Evolutionary conservation across 2,888 invertebrate species (phyloP).

Genomic region (Myopa testacea): DNA sequence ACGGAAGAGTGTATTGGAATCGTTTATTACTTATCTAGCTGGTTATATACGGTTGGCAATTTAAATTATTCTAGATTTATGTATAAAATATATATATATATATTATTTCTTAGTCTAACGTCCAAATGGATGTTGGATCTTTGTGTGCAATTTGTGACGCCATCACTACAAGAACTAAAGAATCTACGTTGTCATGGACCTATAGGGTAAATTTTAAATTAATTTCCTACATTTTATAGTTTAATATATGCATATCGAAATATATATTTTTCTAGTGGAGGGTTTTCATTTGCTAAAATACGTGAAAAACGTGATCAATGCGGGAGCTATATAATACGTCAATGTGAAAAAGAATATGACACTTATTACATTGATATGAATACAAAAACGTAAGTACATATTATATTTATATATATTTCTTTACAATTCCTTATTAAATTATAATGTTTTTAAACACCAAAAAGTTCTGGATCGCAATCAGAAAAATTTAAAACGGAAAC

Average conservation of each 20-base stretch:
- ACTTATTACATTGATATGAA: conserved; percentile 86
- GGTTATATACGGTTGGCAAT: conserved; percentile 80
- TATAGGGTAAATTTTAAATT: conserved; percentile 76
- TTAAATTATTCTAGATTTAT: conserved; percentile 10
- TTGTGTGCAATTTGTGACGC: conserved; percentile 84
- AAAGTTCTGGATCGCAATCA: conserved; percentile 39
- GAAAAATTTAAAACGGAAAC: conserved; percentile 73
- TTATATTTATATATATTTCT: background rate
- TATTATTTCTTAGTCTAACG: conserved; percentile 71
- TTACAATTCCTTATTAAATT: conserved; percentile 14
- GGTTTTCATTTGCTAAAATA: conserved; percentile 86
- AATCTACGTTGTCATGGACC: conserved; percentile 89
- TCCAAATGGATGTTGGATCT: conserved; percentile 93
- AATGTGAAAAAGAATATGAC: conserved; percentile 84
- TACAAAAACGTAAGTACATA: conserved; percentile 73
- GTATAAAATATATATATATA: background rate
- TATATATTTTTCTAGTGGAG: conserved; percentile 73
- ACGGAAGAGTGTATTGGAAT: conserved; percentile 71
- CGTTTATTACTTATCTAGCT: conserved; percentile 84
- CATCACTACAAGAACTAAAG: conserved; percentile 79
- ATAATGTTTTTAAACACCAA: conserved; percentile 2
- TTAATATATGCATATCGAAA: background rate
- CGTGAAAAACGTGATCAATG: conserved; percentile 83
- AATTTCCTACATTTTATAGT: too few relatives aligned
- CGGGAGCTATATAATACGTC: conserved; percentile 85